Base-by-base conservation (phyloP, 2,113 vertebrate genomes). In the Python bivittatus region DNA sequence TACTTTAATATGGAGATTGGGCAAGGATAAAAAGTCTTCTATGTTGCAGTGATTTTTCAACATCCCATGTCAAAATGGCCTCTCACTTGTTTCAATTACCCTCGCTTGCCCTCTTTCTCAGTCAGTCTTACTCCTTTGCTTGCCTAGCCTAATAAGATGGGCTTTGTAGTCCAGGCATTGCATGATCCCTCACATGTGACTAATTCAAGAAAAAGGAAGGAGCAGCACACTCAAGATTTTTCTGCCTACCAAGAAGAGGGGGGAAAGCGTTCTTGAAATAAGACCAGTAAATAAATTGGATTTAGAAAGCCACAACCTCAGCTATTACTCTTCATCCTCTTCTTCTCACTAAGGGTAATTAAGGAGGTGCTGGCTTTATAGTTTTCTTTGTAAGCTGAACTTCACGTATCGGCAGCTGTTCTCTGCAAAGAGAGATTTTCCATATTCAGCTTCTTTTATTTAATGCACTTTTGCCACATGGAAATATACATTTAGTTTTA, bases 401-500 rank as follows among this genome's bases (percentile, higher is more conserved):
- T 53, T 54, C 44, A 3, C 17, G 6, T 61, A 58, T 61, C 64
- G 9, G 72, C 5, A 88, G 42, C 29, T 79, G 29, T 88, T 84
- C 42, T 88, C 58, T 57, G 33, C 54, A 61, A 61, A 38, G 29
- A 91, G 58, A 64, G 58, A 84, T 53, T 86, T 64, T 68, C n/a
- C 84, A 33, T 4, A 17, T 86, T 86, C 58, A 53, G n/a, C 5
- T 29, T 38, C 22, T 89, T 92, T 60, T 72, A 15, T 33, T 52
- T 58, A 60, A 88, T 88, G 54, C 68, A 61, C 53, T 84, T 88
- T 89, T 60, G 42, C 87, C 53, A n/a, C 56, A n/a, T 84, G 48
- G 88, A 88, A 88, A 89, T 61, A 88, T 52, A 53, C 68, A 89
- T 89, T 53, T 61, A 84, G 84, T 92, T 92, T 92, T 92, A 48